Evolutionary conservation across 1,140 invertebrate species (phyloP), one percentile per base, ranked within the genome.

Genomic region (Maconellicoccus hirsutus): DNA sequence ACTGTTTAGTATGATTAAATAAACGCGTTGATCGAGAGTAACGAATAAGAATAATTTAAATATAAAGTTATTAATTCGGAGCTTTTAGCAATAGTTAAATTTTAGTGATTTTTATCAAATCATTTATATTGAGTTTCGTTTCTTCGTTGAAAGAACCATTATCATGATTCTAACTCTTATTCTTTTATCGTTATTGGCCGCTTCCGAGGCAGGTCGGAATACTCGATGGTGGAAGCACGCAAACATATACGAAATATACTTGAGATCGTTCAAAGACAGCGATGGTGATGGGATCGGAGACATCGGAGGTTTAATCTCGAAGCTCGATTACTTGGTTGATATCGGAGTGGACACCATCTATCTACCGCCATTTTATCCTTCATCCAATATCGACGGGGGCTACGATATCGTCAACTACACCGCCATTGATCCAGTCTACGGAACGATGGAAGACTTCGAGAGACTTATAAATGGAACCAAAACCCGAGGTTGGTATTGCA

Each of bases 251-350:
- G 89, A 92, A 78, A 85, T 93, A 61, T 90, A 92, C 77, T 87
- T 88, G 0, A 80, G 87, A 70, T 91, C 89, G 3, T 93, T 90
- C 77, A 86, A 87, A 75, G 91, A 93, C 76, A 85, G 83, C 70
- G 82, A 91, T 76, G 87, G 84, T 0, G 87, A 92, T 77, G 91
- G 91, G 2, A 80, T 89, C 16, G 90, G 91, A 0, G 91, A 92
- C 78, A 76, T 93, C 1, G 79, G 80, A 66, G 61, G 61, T 6
- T 2, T 66, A 8, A 66, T 26, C 3, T 42, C 70, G 2, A 27
- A 59, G 22, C 42, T 71, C 8, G 70, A 71, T 52, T 59, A 71
- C 26, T 16, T 71, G 14, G 19, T 6, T 10, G 23, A 8, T 22
- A n/a, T 71, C 3, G 82, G 82, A n/a, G 76, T 84, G 8, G 80